phyloP scores from a whole-genome alignment of 2,113 vertebrate species.

The Tor tambroides region DNA sequence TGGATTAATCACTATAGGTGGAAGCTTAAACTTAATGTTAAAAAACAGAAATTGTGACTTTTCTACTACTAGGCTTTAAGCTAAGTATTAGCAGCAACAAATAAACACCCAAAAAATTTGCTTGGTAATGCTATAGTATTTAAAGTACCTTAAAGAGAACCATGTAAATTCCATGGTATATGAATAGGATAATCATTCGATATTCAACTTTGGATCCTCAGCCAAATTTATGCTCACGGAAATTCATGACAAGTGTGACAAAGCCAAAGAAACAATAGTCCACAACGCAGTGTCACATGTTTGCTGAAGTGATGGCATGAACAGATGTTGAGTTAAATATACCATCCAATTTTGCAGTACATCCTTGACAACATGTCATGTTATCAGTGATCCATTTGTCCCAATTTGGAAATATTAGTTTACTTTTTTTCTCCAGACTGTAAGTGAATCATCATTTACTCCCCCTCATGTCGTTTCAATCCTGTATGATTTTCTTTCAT shows the following conservation, averaged over 20 bases:
- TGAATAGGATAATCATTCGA: not conserved
- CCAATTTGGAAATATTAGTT: not conserved
- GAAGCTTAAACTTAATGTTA: not conserved
- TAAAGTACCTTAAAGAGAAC: not conserved
- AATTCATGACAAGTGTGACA: not conserved
- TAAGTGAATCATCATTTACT: not conserved
- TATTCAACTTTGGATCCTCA: not conserved
- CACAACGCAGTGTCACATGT: not conserved
- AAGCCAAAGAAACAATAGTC: not conserved
- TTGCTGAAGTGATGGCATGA: not conserved
- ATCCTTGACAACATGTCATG: not conserved
- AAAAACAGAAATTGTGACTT: not conserved
- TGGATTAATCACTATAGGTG: not conserved
- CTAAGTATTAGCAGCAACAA: not conserved
- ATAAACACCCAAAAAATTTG: not conserved
- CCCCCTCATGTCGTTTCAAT: not conserved
- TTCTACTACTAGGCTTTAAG: not conserved
- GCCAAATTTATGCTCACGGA: not conserved
- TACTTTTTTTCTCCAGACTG: not conserved
- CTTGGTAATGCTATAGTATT: not conserved
- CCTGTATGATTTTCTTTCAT: not conserved
- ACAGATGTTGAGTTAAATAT: not conserved
- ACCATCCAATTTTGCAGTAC: not conserved
- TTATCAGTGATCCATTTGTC: not conserved
- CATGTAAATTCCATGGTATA: not conserved